Base-by-base conservation (phyloP, 2,113 vertebrate genomes). In the Strigops habroptila region DNA sequence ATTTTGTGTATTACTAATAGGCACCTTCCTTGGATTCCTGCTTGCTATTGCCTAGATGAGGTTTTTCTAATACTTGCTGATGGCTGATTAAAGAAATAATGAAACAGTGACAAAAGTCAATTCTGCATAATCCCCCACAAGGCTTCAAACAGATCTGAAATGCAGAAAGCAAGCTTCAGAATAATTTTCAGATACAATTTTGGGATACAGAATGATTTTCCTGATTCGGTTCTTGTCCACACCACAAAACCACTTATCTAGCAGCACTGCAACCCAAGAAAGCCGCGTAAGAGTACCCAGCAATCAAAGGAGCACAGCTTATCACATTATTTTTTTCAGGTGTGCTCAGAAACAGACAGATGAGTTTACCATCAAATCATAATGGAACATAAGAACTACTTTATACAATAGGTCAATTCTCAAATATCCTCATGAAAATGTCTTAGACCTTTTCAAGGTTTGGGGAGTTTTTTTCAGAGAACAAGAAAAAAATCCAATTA, bases 1-100 rank as follows among this genome's bases (percentile, higher is more conserved):
- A 96, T 92, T 92, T 94, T 95, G 63, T 95, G 91, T 76, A 49
- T 96, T 92, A 93, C 81, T 97, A 97, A 95, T 96, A 96, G 82
- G 67, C 73, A 92, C 80, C 46, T 95, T 96, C 82, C 43, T 67
- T 83, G 41, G 67, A 86, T 95, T 96, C 95, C 87, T 83, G 48
- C 90, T 93, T 14, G 0, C 80, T 95, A 35, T 64, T 97, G 67
- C 31, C 74, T 62, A 78, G 68, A 94, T 81, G 74, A 95, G 62
- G 21, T 76, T 95, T 96, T 90, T 82, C 68, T 89, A 94, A 82
- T 91, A 90, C 84, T 93, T 77, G 49, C 63, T 94, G 89, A 95
- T 90, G 76, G 77, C n/a, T 95, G 93, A 95, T 91, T 93, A 92
- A 82, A 88, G 48, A 91, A 96, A 95, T 82, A 93, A 92, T 84